These are phyloP conservation scores for Charaxes varanes DNA, from an alignment of 1,140 invertebrate genomes.

Conservation along the genomic window DNA sequence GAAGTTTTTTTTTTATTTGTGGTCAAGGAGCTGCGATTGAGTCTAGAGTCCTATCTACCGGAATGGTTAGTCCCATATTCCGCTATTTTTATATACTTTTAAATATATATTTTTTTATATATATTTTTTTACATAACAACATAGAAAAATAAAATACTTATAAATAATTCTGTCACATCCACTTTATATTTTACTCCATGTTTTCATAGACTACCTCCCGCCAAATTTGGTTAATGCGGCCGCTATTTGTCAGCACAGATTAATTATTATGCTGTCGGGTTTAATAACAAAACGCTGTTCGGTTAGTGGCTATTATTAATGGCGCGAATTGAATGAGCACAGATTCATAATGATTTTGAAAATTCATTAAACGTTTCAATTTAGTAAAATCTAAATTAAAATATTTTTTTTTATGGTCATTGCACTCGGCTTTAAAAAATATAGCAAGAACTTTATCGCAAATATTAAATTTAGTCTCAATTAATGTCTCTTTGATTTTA, in stretches of 20 bases:
- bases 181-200: slow-evolving; percentile 6
- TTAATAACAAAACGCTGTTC: slow-evolving; percentile 27
- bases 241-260: slow-evolving; percentile 22
- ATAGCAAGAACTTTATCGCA: too few species aligned
- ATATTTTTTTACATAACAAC: neutral
- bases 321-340: slow-evolving; percentile 10
- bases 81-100: too few species aligned
- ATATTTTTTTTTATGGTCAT: too few species aligned
- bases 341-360: slow-evolving; percentile 10
- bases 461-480: too few species aligned
- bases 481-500: too few species aligned
- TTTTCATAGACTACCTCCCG: slow-evolving; percentile 31
- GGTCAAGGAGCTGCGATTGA: too few species aligned
- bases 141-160: slow-evolving; percentile 1
- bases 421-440: too few species aligned
- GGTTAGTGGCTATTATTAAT: slow-evolving; percentile 19
- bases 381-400: neutral
- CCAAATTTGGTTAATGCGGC: slow-evolving; percentile 29
- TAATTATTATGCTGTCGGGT: slow-evolving; percentile 35
- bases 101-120: slow-evolving; percentile 4
- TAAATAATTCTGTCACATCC: slow-evolving; percentile 19
- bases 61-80: too few species aligned
- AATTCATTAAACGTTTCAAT: too few species aligned
- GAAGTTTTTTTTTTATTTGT: too few species aligned
- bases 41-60: too few species aligned